Evolutionary conservation across 2,888 invertebrate genomes (phyloP).

Genomic region (Galerucella nymphaeae): DNA sequence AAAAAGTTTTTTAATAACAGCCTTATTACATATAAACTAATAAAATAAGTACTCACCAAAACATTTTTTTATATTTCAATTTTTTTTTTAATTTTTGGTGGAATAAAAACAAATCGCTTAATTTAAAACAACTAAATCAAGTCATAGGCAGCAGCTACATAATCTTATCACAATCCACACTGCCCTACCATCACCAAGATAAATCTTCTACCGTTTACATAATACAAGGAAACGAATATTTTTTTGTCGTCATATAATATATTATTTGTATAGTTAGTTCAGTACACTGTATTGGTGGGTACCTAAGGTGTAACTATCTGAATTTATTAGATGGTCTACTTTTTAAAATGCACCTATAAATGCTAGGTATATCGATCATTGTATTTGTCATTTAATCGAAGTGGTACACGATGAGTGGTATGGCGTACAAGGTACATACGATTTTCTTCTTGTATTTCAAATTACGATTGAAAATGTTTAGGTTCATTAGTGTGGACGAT

Average conservation of each 20-base stretch:
- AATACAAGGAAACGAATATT: slow-evolving; percentile 31
- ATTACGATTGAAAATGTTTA: neutral
- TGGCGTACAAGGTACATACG: slow-evolving; percentile 36
- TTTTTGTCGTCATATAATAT: slow-evolving; percentile 8
- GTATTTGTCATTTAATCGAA: slow-evolving; percentile 32
- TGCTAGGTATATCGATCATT: slow-evolving; percentile 31
- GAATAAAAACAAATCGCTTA: neutral
- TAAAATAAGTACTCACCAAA: neutral
- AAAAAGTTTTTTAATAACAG: too few species aligned
- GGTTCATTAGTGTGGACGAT: neutral
- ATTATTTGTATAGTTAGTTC: slow-evolving; percentile 22
- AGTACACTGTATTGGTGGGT: slow-evolving; percentile 15
- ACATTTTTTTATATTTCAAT: neutral
- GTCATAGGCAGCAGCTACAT: neutral
- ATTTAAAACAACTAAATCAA: neutral
- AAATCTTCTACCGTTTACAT: neutral
- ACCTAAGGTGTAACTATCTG: slow-evolving; percentile 40
- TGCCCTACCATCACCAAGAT: neutral
- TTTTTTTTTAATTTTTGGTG: neutral
- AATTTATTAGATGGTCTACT: slow-evolving; percentile 41
- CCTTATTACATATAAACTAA: too few species aligned
- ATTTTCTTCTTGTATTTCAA: slow-evolving; percentile 6
- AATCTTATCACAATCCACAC: slow-evolving; percentile 1
- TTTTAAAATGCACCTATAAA: slow-evolving; percentile 38
- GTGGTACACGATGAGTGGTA: slow-evolving; percentile 31